Evolutionary conservation across 1,140 invertebrate genomes (phyloP).

Genomic region (Drosophila cardini): DNA sequence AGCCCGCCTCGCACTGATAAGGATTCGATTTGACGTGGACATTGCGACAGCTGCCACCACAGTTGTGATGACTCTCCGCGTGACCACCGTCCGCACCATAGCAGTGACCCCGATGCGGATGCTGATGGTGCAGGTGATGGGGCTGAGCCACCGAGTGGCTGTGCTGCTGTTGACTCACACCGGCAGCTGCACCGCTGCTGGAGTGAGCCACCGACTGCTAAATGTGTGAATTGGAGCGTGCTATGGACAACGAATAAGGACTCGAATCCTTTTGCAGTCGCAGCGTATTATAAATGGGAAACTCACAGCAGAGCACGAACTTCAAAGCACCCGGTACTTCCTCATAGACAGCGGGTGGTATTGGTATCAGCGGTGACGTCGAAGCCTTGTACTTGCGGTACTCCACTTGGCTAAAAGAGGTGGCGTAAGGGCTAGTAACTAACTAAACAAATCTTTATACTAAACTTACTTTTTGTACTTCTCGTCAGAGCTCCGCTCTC

Average conservation of each 20-base stretch:
- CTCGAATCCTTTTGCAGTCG: conserved; percentile 89
- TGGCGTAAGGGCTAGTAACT: not conserved
- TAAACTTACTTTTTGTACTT: conserved; percentile 92
- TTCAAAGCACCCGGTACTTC: conserved; percentile 93
- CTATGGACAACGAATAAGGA: conserved; percentile 90
- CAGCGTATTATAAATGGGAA: conserved; percentile 92
- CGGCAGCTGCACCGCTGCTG: conserved; percentile 66
- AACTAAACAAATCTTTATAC: not conserved
- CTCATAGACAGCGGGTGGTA: conserved; percentile 93
- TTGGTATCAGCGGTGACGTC: conserved; percentile 94
- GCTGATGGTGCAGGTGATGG: conserved; percentile 57
- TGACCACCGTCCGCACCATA: conserved; percentile 78
- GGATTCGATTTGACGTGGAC: conserved; percentile 81
- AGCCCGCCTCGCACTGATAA: conserved; percentile 78
- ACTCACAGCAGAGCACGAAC: conserved; percentile 93
- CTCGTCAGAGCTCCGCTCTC: conserved; percentile 94
- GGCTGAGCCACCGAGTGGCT: conserved; percentile 44
- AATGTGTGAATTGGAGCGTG: conserved; percentile 91
- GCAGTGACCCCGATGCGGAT: conserved; percentile 74
- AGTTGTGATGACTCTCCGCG: conserved; percentile 78
- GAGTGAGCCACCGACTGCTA: conserved; percentile 84
- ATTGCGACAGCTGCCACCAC: conserved; percentile 78
- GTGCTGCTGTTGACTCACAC: conserved; percentile 68
- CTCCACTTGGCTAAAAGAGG: conserved; percentile 88
- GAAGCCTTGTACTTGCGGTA: conserved; percentile 94